These are phyloP conservation scores for Umimayanthus kanabou DNA, from an alignment of 92 coral and sea anemone genomes.

Conservation along the genomic window DNA sequence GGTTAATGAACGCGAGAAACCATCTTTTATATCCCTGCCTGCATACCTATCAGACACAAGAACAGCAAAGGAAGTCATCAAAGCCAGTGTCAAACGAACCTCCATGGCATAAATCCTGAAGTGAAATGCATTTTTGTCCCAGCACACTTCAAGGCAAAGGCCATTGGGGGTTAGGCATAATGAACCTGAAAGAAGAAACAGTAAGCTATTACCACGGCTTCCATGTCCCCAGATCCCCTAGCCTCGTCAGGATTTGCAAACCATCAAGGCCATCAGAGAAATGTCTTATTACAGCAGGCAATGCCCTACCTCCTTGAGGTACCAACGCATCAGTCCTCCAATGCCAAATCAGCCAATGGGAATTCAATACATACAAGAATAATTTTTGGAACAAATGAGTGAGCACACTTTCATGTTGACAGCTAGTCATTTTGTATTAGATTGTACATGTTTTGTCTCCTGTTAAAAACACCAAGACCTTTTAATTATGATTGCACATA, in stretches of 20 bases:
- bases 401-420: no score
- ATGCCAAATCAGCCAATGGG: slow-evolving; percentile 50
- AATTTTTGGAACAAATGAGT: no score
- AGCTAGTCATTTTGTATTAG: no score
- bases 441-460: no score
- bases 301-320: slow-evolving; percentile 11
- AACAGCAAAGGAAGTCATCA: slow-evolving; percentile 12
- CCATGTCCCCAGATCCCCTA: slow-evolving; percentile 32
- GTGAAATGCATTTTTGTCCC: slow-evolving; percentile 45
- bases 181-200: slow-evolving; percentile 31
- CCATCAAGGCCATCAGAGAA: neutral
- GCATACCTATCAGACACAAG: neutral
- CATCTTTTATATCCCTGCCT: slow-evolving; percentile 33
- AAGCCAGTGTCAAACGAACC: slow-evolving; percentile 18
- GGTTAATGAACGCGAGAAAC: slow-evolving; percentile 39
- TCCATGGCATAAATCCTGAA: slow-evolving; percentile 30
- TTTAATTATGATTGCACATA: no score
- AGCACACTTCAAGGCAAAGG: slow-evolving; percentile 41
- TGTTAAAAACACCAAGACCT: no score
- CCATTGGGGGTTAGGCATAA: slow-evolving; percentile 58
- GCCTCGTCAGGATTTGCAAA: slow-evolving; percentile 12
- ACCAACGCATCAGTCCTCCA: slow-evolving; percentile 39
- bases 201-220: slow-evolving; percentile 50
- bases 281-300: neutral
- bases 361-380: no score